Conservation (phyloP, 1,140 invertebrate genomes). For the Camponotus vicinus region DNA sequence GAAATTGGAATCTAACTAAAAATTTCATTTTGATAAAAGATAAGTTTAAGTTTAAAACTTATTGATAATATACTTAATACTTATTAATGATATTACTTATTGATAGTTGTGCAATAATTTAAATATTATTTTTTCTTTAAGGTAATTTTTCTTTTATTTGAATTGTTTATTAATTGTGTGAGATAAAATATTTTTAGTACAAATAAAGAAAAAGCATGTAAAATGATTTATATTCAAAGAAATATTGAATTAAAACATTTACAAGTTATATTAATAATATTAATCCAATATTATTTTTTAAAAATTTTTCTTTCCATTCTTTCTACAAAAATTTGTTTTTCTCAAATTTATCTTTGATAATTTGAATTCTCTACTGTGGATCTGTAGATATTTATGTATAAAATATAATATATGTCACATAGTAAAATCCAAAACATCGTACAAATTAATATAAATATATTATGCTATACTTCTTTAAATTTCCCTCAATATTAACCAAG, state of each 20-base stretch:
- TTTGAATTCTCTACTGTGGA: no score
- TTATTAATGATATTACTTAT: no score
- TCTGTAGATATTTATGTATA: no score
- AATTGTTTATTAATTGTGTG: background rate
- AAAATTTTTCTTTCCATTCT: no score
- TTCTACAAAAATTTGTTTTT: no score
- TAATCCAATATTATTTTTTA: no score
- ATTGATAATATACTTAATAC: no score
- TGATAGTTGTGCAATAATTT: background rate
- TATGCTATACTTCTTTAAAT: background rate
- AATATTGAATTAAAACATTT: background rate
- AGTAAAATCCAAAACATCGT: no score
- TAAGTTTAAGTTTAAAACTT: conserved; percentile 1
- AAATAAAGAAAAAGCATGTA: background rate
- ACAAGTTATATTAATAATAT: background rate
- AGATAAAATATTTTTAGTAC: background rate
- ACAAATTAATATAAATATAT: no score
- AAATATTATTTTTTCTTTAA: background rate
- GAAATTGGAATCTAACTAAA: conserved; percentile 37
- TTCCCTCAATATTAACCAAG: background rate
- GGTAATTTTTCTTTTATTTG: background rate
- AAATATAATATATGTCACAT: no score
- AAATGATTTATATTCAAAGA: background rate
- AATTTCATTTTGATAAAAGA: background rate
- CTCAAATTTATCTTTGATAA: no score